Evolutionary conservation across 2,888 invertebrate genomes (phyloP), one percentile per base, ranked within the genome.

Genomic region (Polymixis flavicincta): DNA sequence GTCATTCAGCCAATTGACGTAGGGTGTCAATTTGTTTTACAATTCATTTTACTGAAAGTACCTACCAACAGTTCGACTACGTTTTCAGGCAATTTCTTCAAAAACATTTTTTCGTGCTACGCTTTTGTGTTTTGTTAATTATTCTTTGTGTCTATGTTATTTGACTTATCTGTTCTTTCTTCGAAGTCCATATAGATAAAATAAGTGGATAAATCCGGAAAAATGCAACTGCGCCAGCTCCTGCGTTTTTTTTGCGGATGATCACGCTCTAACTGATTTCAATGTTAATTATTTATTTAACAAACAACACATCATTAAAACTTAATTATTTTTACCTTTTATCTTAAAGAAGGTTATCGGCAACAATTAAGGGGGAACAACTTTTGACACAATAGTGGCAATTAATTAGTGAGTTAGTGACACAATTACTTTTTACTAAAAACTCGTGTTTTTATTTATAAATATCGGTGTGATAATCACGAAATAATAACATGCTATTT

Each of bases 401-500:
- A 71, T 84, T 84, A 74, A 84, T 78, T 76, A 63, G 28, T 71
- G 54, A 71, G 72, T 72, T 78, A 60, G 25, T 72, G 61, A 22
- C 42, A 64, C 60, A 67, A 50, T 70, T 79, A 50, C 50, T 50
- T 50, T 37, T 55, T 28, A 45, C n/a, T 19, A n/a, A 84, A 79
- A 66, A 59, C 61, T 67, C 61, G 48, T 19, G 17, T 42, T 55
- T 7, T 0, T 48, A 78, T 60, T 66, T 73, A 55, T 63, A 69
- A 52, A 77, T 48, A 64, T 55, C 45, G 8, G 78, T 85, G 83
- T 90, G 90, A 90, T 85, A 48, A 74, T 89, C 91, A 91, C 87
- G 87, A 64, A 45, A 69, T 45, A n/a, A 32, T 72, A 17, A 74
- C 89, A 87, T 90, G 90, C 11, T 77, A 17, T 79, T 78, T 81